phyloP scores from a whole-genome alignment of 2,888 invertebrate species.

The Lycocerus yunnanus region DNA sequence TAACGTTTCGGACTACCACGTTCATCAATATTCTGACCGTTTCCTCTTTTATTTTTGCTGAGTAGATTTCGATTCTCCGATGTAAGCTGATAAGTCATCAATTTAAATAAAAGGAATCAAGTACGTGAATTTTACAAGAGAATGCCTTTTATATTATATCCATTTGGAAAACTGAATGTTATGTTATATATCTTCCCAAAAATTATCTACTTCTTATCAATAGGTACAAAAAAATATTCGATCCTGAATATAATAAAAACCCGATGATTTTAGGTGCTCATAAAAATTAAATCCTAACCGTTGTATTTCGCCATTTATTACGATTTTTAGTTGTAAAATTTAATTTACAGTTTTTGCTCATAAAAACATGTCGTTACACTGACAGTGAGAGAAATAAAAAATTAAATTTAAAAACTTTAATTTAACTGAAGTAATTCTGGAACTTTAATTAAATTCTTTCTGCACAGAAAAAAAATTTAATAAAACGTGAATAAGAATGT shows the following conservation, averaged over 20 bases:
- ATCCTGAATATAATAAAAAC: not conserved
- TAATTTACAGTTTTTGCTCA: too few species aligned
- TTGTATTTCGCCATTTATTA: too few species aligned
- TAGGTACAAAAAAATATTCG: not conserved
- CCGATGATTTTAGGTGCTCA: not conserved
- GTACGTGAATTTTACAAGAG: constrained; percentile 22
- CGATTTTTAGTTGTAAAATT: too few species aligned
- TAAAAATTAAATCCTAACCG: not conserved
- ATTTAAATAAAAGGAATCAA: constrained; percentile 28
- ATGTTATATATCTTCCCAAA: not conserved
- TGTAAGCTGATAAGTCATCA: constrained; percentile 26
- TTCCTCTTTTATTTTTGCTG: constrained; percentile 32
- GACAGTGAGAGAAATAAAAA: not conserved
- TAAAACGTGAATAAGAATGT: not conserved
- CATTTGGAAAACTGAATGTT: not conserved
- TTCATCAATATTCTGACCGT: constrained; percentile 46
- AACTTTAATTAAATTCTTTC: not conserved
- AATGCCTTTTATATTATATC: constrained; percentile 23
- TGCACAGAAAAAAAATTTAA: not conserved
- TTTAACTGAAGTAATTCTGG: not conserved
- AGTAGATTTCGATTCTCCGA: constrained; percentile 30
- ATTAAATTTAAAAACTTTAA: not conserved
- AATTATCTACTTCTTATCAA: not conserved
- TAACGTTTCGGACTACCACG: constrained; percentile 44
- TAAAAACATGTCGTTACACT: not conserved